A percentile compares a stretch with the other conserved stretches of the same genome.
phyloP scores from a whole-genome alignment of 1,140 invertebrate species.

The Procambarus virginalis region DNA sequence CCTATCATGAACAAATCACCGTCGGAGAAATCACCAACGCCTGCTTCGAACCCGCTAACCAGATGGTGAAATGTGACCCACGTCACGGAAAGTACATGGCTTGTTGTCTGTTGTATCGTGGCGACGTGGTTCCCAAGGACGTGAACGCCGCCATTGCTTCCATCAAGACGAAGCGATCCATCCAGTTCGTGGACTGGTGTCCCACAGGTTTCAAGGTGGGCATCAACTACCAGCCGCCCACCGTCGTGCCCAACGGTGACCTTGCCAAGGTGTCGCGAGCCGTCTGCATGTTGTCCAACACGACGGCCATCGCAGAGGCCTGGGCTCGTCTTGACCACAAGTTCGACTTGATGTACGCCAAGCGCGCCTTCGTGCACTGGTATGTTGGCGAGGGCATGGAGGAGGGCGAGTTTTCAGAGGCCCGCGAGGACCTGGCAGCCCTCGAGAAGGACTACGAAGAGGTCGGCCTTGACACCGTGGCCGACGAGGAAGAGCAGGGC shows the following conservation, averaged over 20 bases:
- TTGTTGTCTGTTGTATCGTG: slow-evolving; percentile 51
- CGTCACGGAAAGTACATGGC: slow-evolving; percentile 62
- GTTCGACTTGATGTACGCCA: slow-evolving; percentile 64
- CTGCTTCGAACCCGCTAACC: slow-evolving; percentile 61
- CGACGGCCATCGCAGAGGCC: slow-evolving; percentile 58
- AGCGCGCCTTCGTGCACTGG: slow-evolving; percentile 63
- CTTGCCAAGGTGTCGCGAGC: slow-evolving; percentile 57
- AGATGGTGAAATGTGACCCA: slow-evolving; percentile 62
- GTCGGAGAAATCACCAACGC: slow-evolving; percentile 56
- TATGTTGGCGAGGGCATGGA: slow-evolving; percentile 62
- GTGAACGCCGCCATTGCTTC: slow-evolving; percentile 61
- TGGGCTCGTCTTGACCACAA: slow-evolving; percentile 60
- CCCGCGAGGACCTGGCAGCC: slow-evolving; percentile 55
- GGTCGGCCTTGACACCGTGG: slow-evolving; percentile 58
- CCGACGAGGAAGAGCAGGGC: slow-evolving; percentile 54
- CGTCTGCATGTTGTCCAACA: slow-evolving; percentile 60
- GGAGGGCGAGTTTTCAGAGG: slow-evolving; percentile 61
- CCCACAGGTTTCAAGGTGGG: slow-evolving; percentile 57
- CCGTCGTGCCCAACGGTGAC: slow-evolving; percentile 60
- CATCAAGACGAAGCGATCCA: slow-evolving; percentile 59
- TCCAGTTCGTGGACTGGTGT: slow-evolving; percentile 63
- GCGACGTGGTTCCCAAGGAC: slow-evolving; percentile 60
- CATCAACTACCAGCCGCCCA: slow-evolving; percentile 60
- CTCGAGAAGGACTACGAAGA: slow-evolving; percentile 63
- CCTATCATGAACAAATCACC: slow-evolving; percentile 53